phyloP scores from a whole-genome alignment of 2,113 vertebrate genomes.

The Lipotes vexillifer region DNA sequence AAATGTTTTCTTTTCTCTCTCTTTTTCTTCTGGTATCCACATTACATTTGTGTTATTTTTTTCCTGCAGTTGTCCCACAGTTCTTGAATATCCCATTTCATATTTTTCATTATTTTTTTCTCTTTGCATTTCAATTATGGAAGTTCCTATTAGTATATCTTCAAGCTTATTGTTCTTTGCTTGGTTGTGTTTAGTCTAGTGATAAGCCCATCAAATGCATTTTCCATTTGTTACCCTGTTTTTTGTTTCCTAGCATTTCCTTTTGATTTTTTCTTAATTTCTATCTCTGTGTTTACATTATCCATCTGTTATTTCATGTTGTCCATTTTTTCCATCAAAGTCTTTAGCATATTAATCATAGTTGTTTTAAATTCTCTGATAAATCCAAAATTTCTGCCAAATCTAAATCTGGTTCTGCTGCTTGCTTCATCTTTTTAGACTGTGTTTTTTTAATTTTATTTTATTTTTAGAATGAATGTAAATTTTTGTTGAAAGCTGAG shows the following conservation, averaged over 20 bases:
- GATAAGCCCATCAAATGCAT: neutral
- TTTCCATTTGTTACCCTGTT: neutral
- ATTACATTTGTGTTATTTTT: neutral
- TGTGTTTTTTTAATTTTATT: neutral
- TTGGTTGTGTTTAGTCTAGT: neutral
- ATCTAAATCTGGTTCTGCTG: neutral
- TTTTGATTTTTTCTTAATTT: neutral
- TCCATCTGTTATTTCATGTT: neutral
- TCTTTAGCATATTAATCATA: neutral
- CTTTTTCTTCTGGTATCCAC: neutral
- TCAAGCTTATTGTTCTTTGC: neutral
- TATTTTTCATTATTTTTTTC: neutral
- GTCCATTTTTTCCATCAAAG: neutral
- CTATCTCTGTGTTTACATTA: neutral
- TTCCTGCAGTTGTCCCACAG: neutral
- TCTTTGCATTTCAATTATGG: neutral
- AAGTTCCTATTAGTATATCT: neutral
- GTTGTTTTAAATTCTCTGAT: neutral
- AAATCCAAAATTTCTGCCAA: neutral
- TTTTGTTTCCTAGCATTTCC: neutral
- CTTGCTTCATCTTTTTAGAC: neutral
- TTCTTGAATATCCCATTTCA: neutral
- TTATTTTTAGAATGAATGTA: neutral
- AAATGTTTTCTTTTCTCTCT: neutral
- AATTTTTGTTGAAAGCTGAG: neutral